Percentiles rank a stretch among this genome's conserved stretches.
Conservation (phyloP, 1,140 invertebrate species). For the Holcopasites calliopsidis region DNA sequence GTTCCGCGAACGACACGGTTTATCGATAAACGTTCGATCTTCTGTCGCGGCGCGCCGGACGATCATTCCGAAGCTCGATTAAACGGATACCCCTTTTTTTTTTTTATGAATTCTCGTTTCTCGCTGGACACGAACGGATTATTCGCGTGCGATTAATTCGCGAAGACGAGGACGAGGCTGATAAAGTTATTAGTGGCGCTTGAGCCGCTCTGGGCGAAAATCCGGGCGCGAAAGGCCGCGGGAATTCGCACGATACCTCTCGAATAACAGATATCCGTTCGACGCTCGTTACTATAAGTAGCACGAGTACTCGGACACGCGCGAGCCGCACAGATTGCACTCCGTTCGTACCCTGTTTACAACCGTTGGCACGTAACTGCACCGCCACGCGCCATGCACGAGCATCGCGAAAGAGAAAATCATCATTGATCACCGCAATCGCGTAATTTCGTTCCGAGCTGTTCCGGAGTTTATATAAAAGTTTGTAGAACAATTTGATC, state of each 20-base stretch:
- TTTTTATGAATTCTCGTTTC: not conserved
- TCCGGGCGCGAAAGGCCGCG: not conserved
- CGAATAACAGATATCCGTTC: conserved; percentile 47
- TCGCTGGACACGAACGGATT: no score
- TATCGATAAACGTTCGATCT: not conserved
- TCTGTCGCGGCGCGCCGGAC: not conserved
- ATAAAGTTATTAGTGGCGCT: conserved; percentile 33
- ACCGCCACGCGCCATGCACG: conserved; percentile 25
- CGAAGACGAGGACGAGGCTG: not conserved
- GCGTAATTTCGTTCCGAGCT: not conserved
- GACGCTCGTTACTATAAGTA: conserved; percentile 51
- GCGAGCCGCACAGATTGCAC: conserved; percentile 54
- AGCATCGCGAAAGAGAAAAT: conserved; percentile 5
- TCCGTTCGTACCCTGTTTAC: conserved; percentile 52
- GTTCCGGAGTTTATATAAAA: not conserved
- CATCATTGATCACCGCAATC: not conserved
- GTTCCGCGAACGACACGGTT: conserved; percentile 7
- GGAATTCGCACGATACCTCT: conserved; percentile 34
- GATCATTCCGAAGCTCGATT: no score
- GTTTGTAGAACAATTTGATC: not conserved
- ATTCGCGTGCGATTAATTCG: not conserved
- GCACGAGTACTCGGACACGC: conserved; percentile 53
- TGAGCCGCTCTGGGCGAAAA: not conserved
- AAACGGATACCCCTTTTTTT: no score
- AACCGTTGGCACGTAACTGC: conserved; percentile 60